Evolutionary conservation across 2,113 vertebrate species (phyloP), one percentile per base, ranked within the genome.

Genomic region (Zeus faber): DNA sequence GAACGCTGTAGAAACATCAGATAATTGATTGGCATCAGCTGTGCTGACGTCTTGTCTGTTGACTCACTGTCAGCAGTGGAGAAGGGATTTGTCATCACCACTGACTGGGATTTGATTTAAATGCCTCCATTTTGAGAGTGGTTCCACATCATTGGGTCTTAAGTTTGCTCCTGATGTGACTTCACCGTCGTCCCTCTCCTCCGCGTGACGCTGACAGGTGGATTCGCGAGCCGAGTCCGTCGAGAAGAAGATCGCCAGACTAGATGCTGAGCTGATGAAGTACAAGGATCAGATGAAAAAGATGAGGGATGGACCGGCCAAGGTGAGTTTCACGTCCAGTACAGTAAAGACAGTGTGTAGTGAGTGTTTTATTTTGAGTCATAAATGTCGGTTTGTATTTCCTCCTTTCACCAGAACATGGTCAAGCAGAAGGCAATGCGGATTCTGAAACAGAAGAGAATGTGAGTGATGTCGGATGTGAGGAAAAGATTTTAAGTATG

Each of bases 261-360:
- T 99, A 48, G 97, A 99, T 85, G 90, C 87, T 52, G 97, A 99
- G 61, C 88, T 99, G 21, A 85, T 90, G 45, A 99, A 99, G 60
- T 99, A 99, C 67, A 99, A 97, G 80, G 97, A 99, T 72, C 97
- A 99, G 81, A 98, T 99, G 91, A 98, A 98, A 72, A 99, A 98
- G 83, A 99, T 99, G 97, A 92, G 93, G 86, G 97, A 99, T 45
- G 96, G 97, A 2, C 95, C 96, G 49, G 94, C 94, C 58, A 99
- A 99, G 93, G 97, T 97, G 72, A 85, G 46, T 43, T 13, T n/a
- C 11, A 8, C 3, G 1, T 33, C 24, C 11, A 27, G 1, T 33
- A 33, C 13, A 9, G 3, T 1, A 20, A 20, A 50, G 13, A 20
- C 16, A 9, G 9, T 2, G n/a, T 13, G 47, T n/a, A 16, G 2